phyloP scores from a whole-genome alignment of 2,113 vertebrate species.

The Panurus biarmicus region DNA sequence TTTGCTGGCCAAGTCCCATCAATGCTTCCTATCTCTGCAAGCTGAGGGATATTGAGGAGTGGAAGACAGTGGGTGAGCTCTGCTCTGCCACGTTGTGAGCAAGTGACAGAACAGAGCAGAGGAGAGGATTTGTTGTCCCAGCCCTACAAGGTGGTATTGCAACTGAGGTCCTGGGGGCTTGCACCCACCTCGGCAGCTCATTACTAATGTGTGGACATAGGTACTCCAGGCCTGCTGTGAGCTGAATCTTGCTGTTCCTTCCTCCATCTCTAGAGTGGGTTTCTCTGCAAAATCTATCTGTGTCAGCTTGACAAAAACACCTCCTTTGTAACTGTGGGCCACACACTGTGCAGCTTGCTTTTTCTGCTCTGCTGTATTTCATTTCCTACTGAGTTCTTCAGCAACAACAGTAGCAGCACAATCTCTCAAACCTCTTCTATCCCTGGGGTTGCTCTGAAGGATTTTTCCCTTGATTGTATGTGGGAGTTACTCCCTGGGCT shows the following conservation, averaged over 20 bases:
- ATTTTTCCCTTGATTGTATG: too few relatives aligned
- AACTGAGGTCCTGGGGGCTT: not conserved
- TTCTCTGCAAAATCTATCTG: not conserved
- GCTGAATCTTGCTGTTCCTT: not conserved
- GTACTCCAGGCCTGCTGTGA: not conserved
- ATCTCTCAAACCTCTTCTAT: not conserved
- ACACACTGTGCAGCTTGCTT: fast-evolving
- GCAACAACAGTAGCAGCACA: not conserved
- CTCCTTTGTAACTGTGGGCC: not conserved
- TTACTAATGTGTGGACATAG: not conserved
- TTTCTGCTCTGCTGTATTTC: not conserved
- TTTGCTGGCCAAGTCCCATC: not conserved
- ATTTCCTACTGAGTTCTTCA: not conserved
- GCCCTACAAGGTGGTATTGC: not conserved
- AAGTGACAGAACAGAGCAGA: not conserved
- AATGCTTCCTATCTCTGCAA: fast-evolving
- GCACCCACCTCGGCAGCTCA: not conserved
- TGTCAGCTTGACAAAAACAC: not conserved
- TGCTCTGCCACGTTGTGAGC: not conserved
- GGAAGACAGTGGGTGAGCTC: not conserved
- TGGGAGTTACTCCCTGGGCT: not conserved
- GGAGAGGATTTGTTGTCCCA: not conserved
- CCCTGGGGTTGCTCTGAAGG: not conserved
- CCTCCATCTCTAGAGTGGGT: not conserved
- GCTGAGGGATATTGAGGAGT: not conserved